Base-by-base conservation (phyloP, 2,797 vertebrate genomes). In the Streptopelia turtur region DNA sequence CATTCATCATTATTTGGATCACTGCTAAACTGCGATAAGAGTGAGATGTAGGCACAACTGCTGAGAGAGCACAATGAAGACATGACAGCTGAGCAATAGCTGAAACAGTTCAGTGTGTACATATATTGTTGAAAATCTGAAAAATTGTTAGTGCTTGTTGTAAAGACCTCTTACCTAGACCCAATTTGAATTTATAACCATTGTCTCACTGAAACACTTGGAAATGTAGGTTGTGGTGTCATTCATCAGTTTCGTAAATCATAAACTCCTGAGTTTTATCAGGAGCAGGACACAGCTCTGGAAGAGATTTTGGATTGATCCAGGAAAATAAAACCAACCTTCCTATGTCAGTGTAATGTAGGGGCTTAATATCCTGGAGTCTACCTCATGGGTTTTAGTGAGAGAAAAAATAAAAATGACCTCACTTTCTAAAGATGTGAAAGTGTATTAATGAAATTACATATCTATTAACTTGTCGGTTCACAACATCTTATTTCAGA, bases 61-160 rank as follows among this genome's bases (percentile, higher is more conserved):
- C 10, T 37, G 70, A 64, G 33, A 22, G 16, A 57, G 21, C 14
- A 30, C 8, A 33, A 4, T 31, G 17, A 50, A 23, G 6, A 3
- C 12, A 11, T 33, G 31, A 50, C 30, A 65, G 10, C 18, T 49
- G 28, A 90, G 35, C 24, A 80, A n/a, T 17, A 76, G 45, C 17
- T 9, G 7, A 80, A 71, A 77, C 0, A 6, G 14, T 66, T 50
- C 27, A 35, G 4, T 60, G 23, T 33, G 22, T 69, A 89, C 57
- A 75, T 21, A 14, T 1, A 10, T 10, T 18, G 21, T 21, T 68
- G 33, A 81, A 87, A 71, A 57, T 53, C 8, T 41, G n/a, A 94
- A 55, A 23, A 59, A 33, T 24, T 59, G 2, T 33, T 49, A 70
- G 21, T 10, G 1, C 1, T 0, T 37, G 9, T 57, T 57, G 16